Base-by-base conservation (phyloP, 1,140 invertebrate genomes). In the Patella vulgata region DNA sequence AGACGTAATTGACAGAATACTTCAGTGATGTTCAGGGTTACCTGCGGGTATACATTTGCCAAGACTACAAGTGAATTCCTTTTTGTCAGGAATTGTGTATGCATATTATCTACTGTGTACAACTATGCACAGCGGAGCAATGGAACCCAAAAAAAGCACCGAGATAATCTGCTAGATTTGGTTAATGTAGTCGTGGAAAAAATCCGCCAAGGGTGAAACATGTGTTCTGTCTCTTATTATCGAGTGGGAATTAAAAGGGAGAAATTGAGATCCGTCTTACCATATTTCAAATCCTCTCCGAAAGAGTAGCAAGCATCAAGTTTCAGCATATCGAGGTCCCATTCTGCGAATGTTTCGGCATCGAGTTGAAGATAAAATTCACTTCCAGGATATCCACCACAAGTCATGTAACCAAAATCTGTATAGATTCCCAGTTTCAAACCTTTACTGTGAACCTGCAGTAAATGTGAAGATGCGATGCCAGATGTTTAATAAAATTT, bases 381-480 rank as follows among this genome's bases (percentile, higher is more conserved):
- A 53, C 94, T 91, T 33, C 96, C 96, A 12, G 96, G 96, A 83
- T 96, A 98, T 4, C 94, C 94, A 31, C 69, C 86, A 72, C 96
- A 98, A 0, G 96, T 98, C 77, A 91, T 91, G 73, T 92, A 95
- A 4, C 96, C 96, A 84, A 91, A 96, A 82, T 98, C 95, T 82
- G 96, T 93, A 79, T 98, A 98, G 59, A 98, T 96, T 19, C 95
- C 96, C 77, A 98, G 95, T 82, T 96, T 97, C 4, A 98, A 84
- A 47, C 93, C 94, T 84, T 92, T 93, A 11, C 90, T 89, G 86
- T 98, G 96, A 68, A 98, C 88, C 95, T 97, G 52, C 17, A 66
- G 31, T 23, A 28, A 27, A 53, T 6, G 19, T 28, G 19, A 19
- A 27, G 48, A n/a, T n/a, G 27, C 8, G 9, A 12, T 25, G n/a